phyloP scores from a whole-genome alignment of 1,140 invertebrate genomes.

The Muscidifurax raptorellus region DNA sequence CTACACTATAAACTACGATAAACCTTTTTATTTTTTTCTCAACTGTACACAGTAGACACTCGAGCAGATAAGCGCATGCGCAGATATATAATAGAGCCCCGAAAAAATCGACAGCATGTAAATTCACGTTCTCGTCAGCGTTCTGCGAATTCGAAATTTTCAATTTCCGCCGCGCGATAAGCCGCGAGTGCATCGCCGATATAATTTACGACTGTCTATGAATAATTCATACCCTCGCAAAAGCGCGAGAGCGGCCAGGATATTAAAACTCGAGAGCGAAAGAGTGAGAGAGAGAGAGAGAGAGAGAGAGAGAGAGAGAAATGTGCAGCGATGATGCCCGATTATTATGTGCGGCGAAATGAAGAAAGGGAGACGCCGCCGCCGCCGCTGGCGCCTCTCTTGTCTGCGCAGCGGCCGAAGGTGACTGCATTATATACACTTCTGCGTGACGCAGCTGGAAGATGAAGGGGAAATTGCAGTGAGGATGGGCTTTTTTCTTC shows the following conservation, averaged over 20 bases:
- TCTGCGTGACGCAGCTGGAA: background rate
- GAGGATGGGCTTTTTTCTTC: background rate
- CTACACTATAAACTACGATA: too few relatives aligned
- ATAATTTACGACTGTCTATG: constrained; percentile 42
- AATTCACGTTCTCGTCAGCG: background rate
- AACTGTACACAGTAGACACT: background rate
- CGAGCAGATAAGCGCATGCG: too few relatives aligned
- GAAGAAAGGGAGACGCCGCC: constrained; percentile 5
- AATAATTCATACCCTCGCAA: constrained; percentile 34
- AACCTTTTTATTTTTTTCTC: too few relatives aligned
- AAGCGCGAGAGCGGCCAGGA: background rate
- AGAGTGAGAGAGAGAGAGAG: background rate
- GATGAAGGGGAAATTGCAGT: constrained; percentile 1
- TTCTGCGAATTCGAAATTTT: constrained; percentile 31
- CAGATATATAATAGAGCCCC: background rate
- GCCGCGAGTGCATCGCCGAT: background rate
- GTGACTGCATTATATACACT: background rate
- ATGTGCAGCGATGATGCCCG: constrained; percentile 35
- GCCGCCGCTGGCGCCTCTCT: constrained; percentile 31
- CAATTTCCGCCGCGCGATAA: constrained; percentile 23
- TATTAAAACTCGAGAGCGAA: background rate
- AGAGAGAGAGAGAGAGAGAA: background rate
- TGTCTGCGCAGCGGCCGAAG: background rate
- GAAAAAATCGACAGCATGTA: background rate
- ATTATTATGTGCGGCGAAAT: constrained; percentile 34